These are phyloP conservation scores for Apamea crenata DNA, from an alignment of 2,888 invertebrate genomes.

Conservation along the genomic window DNA sequence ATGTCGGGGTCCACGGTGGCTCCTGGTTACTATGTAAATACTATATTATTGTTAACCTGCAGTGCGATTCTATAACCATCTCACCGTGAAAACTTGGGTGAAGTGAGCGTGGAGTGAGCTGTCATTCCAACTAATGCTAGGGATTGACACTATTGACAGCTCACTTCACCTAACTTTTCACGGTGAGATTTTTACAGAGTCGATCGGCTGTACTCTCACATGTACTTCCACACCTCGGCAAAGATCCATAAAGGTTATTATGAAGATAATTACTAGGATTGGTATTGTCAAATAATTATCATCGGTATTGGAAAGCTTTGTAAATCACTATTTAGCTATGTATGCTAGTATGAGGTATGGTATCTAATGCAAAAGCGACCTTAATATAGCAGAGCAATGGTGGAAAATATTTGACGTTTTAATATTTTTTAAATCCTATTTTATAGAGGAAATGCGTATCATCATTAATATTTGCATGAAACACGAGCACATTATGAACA, in stretches of 20 bases:
- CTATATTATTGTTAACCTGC: not conserved
- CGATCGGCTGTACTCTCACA: no score
- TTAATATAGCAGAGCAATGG: not conserved
- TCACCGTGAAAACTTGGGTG: no score
- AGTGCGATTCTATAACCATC: no score
- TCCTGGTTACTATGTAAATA: not conserved
- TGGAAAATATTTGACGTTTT: not conserved
- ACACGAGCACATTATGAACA: slow-evolving; percentile 22
- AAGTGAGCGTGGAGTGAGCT: no score
- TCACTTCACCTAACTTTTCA: no score
- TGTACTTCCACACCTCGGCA: no score
- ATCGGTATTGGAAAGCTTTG: not conserved
- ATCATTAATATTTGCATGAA: slow-evolving; percentile 27
- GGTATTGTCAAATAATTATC: not conserved
- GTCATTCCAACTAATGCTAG: no score
- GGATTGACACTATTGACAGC: no score
- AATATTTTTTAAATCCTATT: not conserved
- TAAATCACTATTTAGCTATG: not conserved
- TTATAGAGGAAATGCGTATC: not conserved
- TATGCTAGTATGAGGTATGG: no score
- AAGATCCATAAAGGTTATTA: not conserved
- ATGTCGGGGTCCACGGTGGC: not conserved
- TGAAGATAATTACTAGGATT: not conserved
- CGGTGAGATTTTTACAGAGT: no score
- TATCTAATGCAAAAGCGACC: not conserved